Evolutionary conservation across 2,888 invertebrate species (phyloP), one percentile per base, ranked within the genome.

Genomic region (Caenorhabditis sp.): DNA sequence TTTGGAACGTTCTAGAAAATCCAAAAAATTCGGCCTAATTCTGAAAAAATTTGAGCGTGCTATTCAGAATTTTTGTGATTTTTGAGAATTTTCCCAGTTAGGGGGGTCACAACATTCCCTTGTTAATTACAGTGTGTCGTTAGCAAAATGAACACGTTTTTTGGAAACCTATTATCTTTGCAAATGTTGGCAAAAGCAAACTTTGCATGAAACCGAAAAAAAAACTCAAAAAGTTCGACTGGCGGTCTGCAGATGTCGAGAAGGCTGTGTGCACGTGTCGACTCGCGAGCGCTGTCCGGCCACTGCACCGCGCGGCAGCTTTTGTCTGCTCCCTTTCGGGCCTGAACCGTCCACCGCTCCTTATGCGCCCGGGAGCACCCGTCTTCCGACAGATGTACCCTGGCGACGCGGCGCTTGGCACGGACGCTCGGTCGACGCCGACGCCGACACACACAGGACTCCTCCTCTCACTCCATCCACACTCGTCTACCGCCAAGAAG

Each of bases 391-490:
- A 15, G 27, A 11, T 26, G 27, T 13, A 27, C 61, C 61, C 48
- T 50, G 61, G 61, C 48, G 61, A 61, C 61, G 61, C 37, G 27
- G 61, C 61, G 61, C 61, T 61, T 61, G 61, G 61, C 61, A 27
- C 61, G 61, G 61, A 61, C 61, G 61, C 61, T 61, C 61, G 61
- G 61, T 61, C 61, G 61, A 37, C 61, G 61, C 39, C 46, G 61
- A 35, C 75, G 50, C 50, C 63, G 63, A 58, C 63, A 63, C 71
- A 48, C 58, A 58, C 76, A 78, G 81, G 70, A 63, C 72, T 80
- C 81, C 81, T 68, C 74, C 58, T 75, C 78, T 79, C 82, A 82
- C 80, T 77, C 72, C 74, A 77, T 82, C 77, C 80, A 74, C 82
- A 56, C 56, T 59, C 43, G 39, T 80, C 82, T 82, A 78, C 82